phyloP scores from a whole-genome alignment of 2,797 vertebrate genomes.

The Tamandua tetradactyla region DNA sequence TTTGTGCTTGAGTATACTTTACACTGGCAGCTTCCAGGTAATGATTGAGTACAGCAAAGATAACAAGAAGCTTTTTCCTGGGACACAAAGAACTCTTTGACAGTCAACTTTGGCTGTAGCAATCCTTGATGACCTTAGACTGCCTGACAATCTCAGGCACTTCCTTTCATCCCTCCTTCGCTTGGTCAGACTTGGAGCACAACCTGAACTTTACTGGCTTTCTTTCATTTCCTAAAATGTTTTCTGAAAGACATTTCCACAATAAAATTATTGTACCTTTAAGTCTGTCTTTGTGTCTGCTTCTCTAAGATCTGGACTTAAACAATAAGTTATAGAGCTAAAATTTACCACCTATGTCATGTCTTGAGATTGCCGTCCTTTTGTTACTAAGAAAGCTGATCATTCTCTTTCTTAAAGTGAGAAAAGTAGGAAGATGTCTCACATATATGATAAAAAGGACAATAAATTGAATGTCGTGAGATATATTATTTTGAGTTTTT shows the following conservation, averaged over 20 bases:
- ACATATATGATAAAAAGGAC: not conserved
- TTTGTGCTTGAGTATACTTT: not conserved
- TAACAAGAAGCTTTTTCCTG: not conserved
- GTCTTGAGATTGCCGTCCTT: not conserved
- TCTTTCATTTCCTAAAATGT: not conserved
- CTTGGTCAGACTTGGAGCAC: not conserved
- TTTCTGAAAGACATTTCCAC: not conserved
- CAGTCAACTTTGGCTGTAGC: not conserved
- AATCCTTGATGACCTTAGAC: not conserved
- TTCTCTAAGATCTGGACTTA: not conserved
- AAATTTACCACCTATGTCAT: not conserved
- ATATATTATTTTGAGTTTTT: not conserved
- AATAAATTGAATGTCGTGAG: not conserved
- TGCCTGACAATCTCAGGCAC: fast-evolving
- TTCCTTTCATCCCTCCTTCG: not conserved
- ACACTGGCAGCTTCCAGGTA: not conserved
- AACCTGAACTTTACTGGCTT: not conserved
- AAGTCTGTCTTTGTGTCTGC: not conserved
- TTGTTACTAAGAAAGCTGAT: not conserved
- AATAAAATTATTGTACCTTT: not conserved
- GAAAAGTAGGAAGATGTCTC: too few species aligned
- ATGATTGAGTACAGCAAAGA: not conserved
- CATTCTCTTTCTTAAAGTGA: too few species aligned
- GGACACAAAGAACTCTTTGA: not conserved
- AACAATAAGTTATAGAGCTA: not conserved